Percentiles rank a stretch among this genome's conserved stretches.
phyloP scores from a whole-genome alignment of 2,113 vertebrate genomes.

The Fregetta grallaria region DNA sequence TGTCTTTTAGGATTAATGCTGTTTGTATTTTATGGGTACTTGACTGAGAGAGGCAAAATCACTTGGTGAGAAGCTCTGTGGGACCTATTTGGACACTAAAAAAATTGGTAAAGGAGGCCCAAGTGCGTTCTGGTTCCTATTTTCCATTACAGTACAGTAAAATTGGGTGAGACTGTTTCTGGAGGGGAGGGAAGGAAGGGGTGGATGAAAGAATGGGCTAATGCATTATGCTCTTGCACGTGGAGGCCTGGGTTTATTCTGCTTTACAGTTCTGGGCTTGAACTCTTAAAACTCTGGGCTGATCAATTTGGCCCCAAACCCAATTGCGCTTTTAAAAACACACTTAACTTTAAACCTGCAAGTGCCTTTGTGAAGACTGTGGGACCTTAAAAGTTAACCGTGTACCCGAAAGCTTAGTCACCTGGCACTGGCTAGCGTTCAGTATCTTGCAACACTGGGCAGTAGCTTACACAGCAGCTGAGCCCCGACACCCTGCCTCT shows the following conservation, averaged over 20 bases:
- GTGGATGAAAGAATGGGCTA: slow-evolving; percentile 10
- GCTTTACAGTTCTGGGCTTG: neutral
- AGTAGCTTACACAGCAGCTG: neutral
- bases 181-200: slow-evolving; percentile 23
- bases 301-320: neutral
- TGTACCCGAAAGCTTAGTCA: no score
- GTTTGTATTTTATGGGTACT: neutral
- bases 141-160: slow-evolving; percentile 35
- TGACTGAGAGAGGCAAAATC: neutral
- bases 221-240: neutral
- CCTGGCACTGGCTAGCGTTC: neutral
- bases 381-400: neutral
- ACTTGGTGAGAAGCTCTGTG: neutral
- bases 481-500: neutral
- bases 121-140: neutral
- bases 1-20: neutral
- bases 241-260: neutral
- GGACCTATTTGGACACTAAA: neutral
- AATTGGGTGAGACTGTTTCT: slow-evolving; percentile 29
- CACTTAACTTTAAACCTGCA: neutral
- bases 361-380: neutral
- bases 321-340: neutral
- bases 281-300: neutral
- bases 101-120: neutral
- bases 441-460: neutral